Conservation (phyloP, 2,888 invertebrate species). For the Ecdyonurus torrentis region DNA sequence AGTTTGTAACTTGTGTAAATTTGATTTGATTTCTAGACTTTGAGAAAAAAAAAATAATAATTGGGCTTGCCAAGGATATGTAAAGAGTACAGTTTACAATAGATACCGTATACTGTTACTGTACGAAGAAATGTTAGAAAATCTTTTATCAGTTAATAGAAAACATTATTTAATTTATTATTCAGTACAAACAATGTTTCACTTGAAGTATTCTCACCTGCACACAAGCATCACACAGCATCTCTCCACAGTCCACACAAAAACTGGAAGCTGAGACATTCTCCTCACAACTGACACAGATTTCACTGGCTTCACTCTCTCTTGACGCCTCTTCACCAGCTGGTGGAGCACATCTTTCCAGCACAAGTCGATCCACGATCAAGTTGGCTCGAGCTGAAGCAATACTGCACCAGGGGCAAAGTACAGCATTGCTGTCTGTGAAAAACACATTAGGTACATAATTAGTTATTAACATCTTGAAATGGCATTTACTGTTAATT, state of each 20-base stretch:
- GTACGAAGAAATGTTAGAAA: too few relatives aligned
- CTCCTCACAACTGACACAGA: conserved; percentile 75
- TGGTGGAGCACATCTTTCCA: conserved; percentile 41
- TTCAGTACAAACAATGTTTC: too few relatives aligned
- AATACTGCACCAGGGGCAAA: conserved; percentile 58
- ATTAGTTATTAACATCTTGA: conserved; percentile 17
- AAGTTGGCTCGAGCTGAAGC: conserved; percentile 52
- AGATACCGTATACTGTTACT: too few relatives aligned
- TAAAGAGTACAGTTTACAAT: too few relatives aligned
- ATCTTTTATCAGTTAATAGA: too few relatives aligned
- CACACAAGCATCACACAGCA: conserved; percentile 81
- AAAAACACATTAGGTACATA: background rate
- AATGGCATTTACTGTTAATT: conserved; percentile 9
- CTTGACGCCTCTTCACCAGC: conserved; percentile 28
- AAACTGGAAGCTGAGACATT: conserved; percentile 67
- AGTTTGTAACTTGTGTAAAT: too few relatives aligned
- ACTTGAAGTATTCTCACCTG: too few relatives aligned
- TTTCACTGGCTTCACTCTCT: conserved; percentile 33
- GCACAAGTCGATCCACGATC: conserved; percentile 69
- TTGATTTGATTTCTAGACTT: too few relatives aligned
- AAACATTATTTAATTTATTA: too few relatives aligned
- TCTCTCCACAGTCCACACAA: conserved; percentile 83
- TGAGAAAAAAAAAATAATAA: too few relatives aligned
- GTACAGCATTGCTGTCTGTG: conserved; percentile 22
- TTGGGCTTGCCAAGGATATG: too few relatives aligned